Evolutionary conservation across 2,797 vertebrate genomes (phyloP), one percentile per base, ranked within the genome.

Genomic region (Euthynnus affinis): DNA sequence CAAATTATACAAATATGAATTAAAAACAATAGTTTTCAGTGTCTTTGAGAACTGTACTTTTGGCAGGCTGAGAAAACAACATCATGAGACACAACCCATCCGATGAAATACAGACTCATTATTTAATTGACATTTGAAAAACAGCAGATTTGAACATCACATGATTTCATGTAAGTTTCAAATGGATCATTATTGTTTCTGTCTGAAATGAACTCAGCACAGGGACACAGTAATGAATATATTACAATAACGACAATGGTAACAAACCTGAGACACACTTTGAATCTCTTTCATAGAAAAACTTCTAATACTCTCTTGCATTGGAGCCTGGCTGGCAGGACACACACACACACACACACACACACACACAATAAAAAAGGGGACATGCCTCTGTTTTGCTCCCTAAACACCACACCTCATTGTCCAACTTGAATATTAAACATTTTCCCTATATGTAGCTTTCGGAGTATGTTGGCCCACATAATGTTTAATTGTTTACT

Each of bases 1-100:
- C 52, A 49, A 69, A 27, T 66, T 68, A 12, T 6, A 73, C 3
- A 37, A 61, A 79, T 77, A 48, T 29, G 20, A 12, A 66, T 76
- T 68, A 10, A 37, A 37, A n/a, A 74, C 27, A 60, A 71, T 22
- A 9, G 29, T 14, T 71, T 61, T 61, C 2, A 34, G 18, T 68
- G 55, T 57, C 9, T 6, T 64, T 56, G 62, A 61, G 29, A 51
- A 22, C 68, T 68, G 5, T 46, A 62, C 58, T 71, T 12, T n/a
- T 52, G 32, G 55, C 23, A 55, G 29, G 5, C 22, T 34, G 14
- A 22, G 20, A 51, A 70, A 59, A 34, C 29, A 71, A 53, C 80
- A 78, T 57, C 48, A 61, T 40, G 3, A 42, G 4, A 73, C 2
- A n/a, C 10, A n/a, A 42, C 15, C 23, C 42, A 52, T 25, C 15